phyloP scores from a whole-genome alignment of 2,888 invertebrate genomes.

The Pammene aurita region DNA sequence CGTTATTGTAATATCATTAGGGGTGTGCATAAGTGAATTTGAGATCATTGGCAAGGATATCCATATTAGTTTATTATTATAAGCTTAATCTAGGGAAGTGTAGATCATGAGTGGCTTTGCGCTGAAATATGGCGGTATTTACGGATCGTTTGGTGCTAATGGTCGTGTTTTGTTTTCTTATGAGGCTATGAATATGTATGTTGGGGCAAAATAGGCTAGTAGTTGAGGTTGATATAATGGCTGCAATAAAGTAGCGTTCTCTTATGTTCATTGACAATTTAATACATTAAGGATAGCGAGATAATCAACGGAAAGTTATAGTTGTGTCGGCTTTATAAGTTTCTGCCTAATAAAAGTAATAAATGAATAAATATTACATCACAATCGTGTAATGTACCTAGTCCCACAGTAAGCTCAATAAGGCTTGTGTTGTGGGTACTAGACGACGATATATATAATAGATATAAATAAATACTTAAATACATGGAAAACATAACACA shows the following conservation, averaged over 20 bases:
- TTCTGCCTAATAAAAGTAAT: no score
- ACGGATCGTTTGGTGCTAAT: conserved; percentile 25
- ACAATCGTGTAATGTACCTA: no score
- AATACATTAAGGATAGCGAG: no score
- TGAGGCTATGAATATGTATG: conserved; percentile 12
- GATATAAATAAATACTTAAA: no score
- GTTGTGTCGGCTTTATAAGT: no score
- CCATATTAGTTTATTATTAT: conserved; percentile 53
- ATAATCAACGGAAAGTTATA: no score
- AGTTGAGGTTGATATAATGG: background rate
- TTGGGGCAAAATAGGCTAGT: conserved; percentile 1
- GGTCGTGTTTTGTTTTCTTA: conserved; percentile 21
- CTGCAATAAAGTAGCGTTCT: background rate
- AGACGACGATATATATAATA: no score
- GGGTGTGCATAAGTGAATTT: background rate
- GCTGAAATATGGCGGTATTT: conserved; percentile 44
- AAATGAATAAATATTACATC: no score
- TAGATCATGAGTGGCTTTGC: conserved; percentile 38
- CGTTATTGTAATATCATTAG: background rate
- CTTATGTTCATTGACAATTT: background rate
- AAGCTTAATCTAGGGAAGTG: conserved; percentile 54
- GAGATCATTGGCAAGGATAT: conserved; percentile 47
- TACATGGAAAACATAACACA: no score
- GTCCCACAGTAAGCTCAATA: no score
- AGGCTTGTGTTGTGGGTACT: no score